Percentiles rank a stretch among this genome's conserved stretches.
Evolutionary conservation across 1,140 invertebrate genomes (phyloP).

Genomic region (Lethrus apterus): DNA sequence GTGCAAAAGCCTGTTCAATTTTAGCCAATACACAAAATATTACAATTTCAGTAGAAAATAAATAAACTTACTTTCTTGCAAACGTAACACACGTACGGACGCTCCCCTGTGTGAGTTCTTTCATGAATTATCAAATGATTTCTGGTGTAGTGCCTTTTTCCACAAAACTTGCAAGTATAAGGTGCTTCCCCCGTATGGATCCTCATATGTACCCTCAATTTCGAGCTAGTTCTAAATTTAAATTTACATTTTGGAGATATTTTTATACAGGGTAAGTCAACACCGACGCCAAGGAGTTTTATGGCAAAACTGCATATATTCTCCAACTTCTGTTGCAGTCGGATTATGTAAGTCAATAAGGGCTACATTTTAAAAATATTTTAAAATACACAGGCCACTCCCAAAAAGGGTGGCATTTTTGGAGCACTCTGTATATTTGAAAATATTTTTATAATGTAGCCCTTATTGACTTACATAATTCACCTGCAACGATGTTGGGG

Average conservation of each 20-base stretch:
- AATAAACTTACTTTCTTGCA: conserved; percentile 31
- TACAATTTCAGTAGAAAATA: not conserved
- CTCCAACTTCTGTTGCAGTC: too few relatives aligned
- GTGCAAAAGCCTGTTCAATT: conserved; percentile 27
- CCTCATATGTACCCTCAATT: conserved; percentile 38
- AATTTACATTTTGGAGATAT: not conserved
- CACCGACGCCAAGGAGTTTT: too few relatives aligned
- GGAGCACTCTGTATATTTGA: too few relatives aligned
- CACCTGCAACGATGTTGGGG: not conserved
- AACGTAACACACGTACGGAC: conserved; percentile 37
- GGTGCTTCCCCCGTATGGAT: conserved; percentile 37
- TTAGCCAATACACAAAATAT: not conserved
- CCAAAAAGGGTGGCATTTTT: too few relatives aligned
- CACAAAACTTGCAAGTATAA: conserved; percentile 22
- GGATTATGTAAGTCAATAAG: too few relatives aligned
- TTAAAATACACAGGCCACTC: too few relatives aligned
- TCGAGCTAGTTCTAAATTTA: conserved; percentile 12
- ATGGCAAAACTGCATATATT: too few relatives aligned
- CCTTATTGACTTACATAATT: too few relatives aligned
- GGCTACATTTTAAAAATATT: too few relatives aligned
- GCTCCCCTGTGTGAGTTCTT: conserved; percentile 28
- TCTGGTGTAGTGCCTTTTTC: conserved; percentile 14
- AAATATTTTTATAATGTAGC: too few relatives aligned
- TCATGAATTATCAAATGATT: conserved; percentile 19
- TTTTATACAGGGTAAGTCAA: not conserved